These are phyloP conservation scores for Eulemur mongoz DNA, from an alignment of 2,797 vertebrate species.

Conservation along the genomic window DNA sequence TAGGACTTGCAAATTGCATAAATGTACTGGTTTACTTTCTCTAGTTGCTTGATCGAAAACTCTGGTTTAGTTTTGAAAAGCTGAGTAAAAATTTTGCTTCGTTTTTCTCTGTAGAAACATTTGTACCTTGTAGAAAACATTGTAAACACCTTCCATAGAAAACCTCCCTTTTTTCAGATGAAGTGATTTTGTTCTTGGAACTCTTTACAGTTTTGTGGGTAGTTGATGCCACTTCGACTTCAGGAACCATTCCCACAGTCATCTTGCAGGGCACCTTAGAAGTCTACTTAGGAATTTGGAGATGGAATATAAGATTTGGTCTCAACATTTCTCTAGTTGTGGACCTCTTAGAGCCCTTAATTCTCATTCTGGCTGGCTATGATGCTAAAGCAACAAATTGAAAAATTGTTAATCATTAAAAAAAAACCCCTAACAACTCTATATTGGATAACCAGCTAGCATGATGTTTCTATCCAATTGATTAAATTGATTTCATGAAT, in stretches of 20 bases:
- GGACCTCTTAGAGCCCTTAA: background rate
- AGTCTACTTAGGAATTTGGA: slow-evolving; percentile 24
- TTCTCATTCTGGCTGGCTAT: background rate
- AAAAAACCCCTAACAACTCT: background rate
- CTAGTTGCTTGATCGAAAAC: slow-evolving; percentile 40
- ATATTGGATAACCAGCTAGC: background rate
- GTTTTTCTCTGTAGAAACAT: slow-evolving; percentile 59
- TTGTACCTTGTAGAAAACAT: slow-evolving; percentile 58
- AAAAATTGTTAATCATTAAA: slow-evolving; percentile 24
- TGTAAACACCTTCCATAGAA: slow-evolving; percentile 48
- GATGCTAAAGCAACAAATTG: background rate
- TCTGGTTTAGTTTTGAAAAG: slow-evolving; percentile 63
- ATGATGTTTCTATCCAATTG: slow-evolving; percentile 16
- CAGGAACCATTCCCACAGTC: background rate
- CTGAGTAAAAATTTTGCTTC: slow-evolving; percentile 40
- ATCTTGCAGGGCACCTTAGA: background rate
- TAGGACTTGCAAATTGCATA: slow-evolving; percentile 30
- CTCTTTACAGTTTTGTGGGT: slow-evolving; percentile 31
- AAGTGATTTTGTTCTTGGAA: slow-evolving; percentile 55
- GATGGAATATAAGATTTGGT: slow-evolving; percentile 16
- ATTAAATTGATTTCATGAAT: slow-evolving; percentile 26
- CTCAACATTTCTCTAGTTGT: background rate
- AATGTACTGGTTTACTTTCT: slow-evolving; percentile 18
- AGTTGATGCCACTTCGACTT: background rate
- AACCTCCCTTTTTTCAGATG: slow-evolving; percentile 50